Conservation (phyloP, 2,797 vertebrate species). For the Hylomyscus alleni region DNA sequence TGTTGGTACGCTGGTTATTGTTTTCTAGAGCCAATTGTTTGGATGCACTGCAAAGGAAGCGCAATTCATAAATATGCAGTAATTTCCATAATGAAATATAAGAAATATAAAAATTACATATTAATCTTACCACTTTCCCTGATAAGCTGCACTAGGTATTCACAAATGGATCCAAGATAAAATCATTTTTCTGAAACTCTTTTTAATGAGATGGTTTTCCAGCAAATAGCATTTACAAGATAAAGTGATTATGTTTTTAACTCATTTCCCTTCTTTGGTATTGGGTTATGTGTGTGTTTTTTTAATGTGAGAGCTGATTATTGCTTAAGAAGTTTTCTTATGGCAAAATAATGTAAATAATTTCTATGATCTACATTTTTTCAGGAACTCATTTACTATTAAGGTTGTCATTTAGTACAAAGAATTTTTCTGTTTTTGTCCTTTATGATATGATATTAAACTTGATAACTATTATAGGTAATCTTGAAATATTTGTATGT, state of each 20-base stretch:
- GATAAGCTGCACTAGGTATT: conserved; percentile 82
- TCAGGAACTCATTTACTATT: conserved; percentile 85
- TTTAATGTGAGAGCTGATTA: conserved; percentile 86
- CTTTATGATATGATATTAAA: conserved; percentile 87
- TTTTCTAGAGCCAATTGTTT: conserved; percentile 85
- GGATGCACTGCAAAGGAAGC: conserved; percentile 85
- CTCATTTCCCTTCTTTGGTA: conserved; percentile 78
- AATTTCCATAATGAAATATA: conserved; percentile 78
- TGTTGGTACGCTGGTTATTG: conserved; percentile 85
- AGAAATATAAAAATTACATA: conserved; percentile 81
- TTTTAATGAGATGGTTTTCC: conserved; percentile 83
- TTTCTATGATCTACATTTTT: conserved; percentile 86
- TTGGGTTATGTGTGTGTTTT: conserved; percentile 78
- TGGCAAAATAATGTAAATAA: conserved; percentile 89
- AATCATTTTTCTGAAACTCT: conserved; percentile 82
- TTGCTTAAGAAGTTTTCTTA: conserved; percentile 88
- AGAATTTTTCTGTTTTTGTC: conserved; percentile 84
- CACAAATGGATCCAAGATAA: conserved; percentile 78
- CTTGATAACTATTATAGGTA: conserved; percentile 83
- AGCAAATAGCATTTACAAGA: conserved; percentile 84
- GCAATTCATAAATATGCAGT: conserved; percentile 82
- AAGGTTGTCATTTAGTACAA: conserved; percentile 86
- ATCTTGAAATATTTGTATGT: conserved; percentile 85
- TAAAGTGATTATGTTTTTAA: conserved; percentile 84
- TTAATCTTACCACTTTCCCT: conserved; percentile 77